Evolutionary conservation across 2,888 invertebrate species (phyloP).

Genomic region (Thereva unica): DNA sequence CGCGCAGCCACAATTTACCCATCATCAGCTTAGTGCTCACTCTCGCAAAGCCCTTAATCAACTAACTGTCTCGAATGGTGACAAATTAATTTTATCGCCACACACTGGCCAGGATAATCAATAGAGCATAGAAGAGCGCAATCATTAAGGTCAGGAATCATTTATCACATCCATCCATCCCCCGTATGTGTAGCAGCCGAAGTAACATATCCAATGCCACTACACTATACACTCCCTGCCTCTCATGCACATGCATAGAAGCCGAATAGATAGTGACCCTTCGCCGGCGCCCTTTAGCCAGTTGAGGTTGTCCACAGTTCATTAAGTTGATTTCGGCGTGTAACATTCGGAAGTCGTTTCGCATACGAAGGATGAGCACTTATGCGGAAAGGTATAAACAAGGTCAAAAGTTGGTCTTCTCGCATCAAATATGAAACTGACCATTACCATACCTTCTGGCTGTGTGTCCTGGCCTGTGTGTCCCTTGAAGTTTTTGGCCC

Average conservation of each 20-base stretch:
- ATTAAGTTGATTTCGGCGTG: constrained; percentile 20
- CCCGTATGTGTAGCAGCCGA: constrained; percentile 3
- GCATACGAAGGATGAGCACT: background rate
- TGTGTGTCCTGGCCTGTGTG: too few species aligned
- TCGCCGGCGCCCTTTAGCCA: background rate
- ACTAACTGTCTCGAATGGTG: constrained; percentile 14
- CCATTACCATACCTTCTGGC: too few species aligned
- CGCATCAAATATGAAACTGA: background rate
- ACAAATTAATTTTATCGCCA: constrained; percentile 33
- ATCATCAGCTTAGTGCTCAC: too few species aligned
- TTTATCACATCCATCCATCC: constrained; percentile 34
- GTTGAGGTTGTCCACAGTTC: constrained; percentile 17
- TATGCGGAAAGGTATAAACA: constrained; percentile 11
- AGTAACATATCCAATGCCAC: too few species aligned
- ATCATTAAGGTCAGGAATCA: constrained; percentile 38
- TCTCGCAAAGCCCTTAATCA: constrained; percentile 24
- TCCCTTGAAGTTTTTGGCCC: too few species aligned
- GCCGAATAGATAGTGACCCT: constrained; percentile 21
- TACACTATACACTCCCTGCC: too few species aligned
- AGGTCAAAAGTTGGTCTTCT: constrained; percentile 15
- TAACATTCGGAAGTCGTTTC: background rate
- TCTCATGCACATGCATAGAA: constrained; percentile 21
- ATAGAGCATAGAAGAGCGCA: constrained; percentile 38
- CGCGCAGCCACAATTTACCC: too few species aligned
- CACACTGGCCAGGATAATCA: constrained; percentile 31